Evolutionary conservation across 2,888 invertebrate species (phyloP).

Genomic region (Polyommatus iphigenia): DNA sequence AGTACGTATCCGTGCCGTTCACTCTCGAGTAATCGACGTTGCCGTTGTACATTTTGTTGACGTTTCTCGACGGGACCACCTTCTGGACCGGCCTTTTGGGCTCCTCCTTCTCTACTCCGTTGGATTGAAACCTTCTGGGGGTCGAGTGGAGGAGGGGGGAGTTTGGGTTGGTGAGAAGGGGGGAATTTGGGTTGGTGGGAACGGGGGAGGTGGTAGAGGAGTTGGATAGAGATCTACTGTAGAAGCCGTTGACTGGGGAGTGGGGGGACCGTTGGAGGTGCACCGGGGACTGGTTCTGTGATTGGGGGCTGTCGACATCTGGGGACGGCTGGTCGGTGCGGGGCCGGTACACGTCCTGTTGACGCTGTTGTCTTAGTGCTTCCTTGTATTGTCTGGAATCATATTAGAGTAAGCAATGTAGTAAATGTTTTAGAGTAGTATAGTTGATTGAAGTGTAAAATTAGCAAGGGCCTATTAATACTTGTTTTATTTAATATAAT

Average conservation of each 20-base stretch:
- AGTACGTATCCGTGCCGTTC: constrained; percentile 73
- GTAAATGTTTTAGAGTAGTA: neutral
- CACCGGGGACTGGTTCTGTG: constrained; percentile 75
- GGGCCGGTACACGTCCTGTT: constrained; percentile 88
- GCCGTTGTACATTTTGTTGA: constrained; percentile 74
- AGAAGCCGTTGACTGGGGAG: constrained; percentile 76
- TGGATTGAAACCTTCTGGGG: constrained; percentile 68
- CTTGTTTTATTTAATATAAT: neutral
- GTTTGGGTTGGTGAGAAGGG: constrained; percentile 65
- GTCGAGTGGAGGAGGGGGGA: constrained; percentile 75
- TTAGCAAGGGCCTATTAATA: neutral
- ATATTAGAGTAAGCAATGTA: neutral
- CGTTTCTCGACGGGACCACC: constrained; percentile 88
- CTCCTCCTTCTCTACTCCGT: constrained; percentile 67
- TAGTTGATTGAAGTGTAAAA: neutral
- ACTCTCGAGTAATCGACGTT: constrained; percentile 62
- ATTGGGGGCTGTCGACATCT: constrained; percentile 77
- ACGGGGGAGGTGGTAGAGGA: constrained; percentile 60
- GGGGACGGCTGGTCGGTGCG: constrained; percentile 81
- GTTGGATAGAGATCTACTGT: constrained; percentile 61
- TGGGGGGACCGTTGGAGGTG: constrained; percentile 69
- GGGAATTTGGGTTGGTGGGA: constrained; percentile 64
- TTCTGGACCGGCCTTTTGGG: constrained; percentile 88
- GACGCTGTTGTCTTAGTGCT: constrained; percentile 91
- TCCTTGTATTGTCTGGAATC: constrained; percentile 91